A percentile compares a stretch with the other conserved stretches of the same genome.
These are phyloP conservation scores for Acleris sparsana DNA, from an alignment of 2,888 invertebrate genomes.

Conservation along the genomic window DNA sequence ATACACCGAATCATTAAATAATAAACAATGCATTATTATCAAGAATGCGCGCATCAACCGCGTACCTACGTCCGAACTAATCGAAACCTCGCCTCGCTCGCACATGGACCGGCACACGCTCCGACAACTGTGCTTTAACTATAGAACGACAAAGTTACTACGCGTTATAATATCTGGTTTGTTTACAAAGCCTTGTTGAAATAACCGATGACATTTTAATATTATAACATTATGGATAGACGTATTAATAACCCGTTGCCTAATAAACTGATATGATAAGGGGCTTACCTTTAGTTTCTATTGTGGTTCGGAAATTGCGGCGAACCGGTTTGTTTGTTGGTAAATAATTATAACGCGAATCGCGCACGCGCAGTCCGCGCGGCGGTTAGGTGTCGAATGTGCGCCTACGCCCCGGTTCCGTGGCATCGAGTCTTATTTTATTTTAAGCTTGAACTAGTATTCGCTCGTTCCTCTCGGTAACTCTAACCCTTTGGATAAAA, in stretches of 20 bases:
- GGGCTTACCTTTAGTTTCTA: conserved; percentile 18
- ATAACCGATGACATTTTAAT: no score
- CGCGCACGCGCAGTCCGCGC: not conserved
- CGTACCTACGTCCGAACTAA: no score
- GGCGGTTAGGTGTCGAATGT: not conserved
- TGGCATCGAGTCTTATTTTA: conserved; percentile 18
- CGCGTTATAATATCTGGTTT: conserved; percentile 8
- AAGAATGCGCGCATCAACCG: no score
- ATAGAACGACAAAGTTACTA: not conserved
- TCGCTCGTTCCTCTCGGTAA: no score
- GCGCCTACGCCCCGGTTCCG: not conserved
- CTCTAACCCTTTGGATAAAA: no score
- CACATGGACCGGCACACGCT: no score
- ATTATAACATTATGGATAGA: no score
- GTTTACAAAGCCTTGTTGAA: not conserved
- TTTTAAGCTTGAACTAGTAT: conserved; percentile 5
- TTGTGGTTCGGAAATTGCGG: not conserved
- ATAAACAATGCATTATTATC: no score
- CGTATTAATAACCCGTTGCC: no score
- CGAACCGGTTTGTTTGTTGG: conserved; percentile 30
- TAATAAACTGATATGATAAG: not conserved
- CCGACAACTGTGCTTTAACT: not conserved
- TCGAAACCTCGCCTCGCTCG: no score
- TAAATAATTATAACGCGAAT: conserved; percentile 19
- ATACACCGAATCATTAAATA: no score